These are phyloP conservation scores for Adineta ricciae DNA, from an alignment of 2,888 invertebrate genomes.

Conservation along the genomic window DNA sequence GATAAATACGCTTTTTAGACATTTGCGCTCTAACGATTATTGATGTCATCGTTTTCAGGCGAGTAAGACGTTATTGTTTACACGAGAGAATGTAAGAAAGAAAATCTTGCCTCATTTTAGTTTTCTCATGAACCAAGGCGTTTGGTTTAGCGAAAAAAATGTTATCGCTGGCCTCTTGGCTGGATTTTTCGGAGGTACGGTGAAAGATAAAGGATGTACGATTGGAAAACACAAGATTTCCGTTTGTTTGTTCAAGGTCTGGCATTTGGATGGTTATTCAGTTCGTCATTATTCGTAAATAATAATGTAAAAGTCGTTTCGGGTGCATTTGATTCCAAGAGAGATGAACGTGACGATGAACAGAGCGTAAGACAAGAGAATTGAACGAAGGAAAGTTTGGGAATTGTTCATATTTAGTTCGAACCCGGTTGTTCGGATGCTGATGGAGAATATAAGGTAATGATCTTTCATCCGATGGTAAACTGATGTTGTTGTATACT, in stretches of 20 bases:
- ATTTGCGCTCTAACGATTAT: not conserved
- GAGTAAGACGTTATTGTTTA: not conserved
- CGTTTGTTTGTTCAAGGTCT: not conserved
- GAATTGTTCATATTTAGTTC: not conserved
- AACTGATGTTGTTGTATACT: not conserved
- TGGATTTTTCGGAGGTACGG: not conserved
- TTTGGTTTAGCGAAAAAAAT: constrained; percentile 8
- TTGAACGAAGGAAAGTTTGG: not conserved
- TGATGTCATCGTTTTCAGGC: not conserved
- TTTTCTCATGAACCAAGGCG: not conserved
- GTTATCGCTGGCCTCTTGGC: not conserved
- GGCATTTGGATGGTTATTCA: not conserved
- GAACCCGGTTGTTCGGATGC: not conserved
- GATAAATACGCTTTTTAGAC: not conserved
- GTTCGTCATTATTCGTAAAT: not conserved
- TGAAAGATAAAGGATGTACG: no score
- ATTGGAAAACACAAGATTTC: no score
- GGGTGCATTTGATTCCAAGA: not conserved
- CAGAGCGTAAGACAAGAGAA: not conserved
- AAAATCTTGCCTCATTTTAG: not conserved
- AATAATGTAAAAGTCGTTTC: not conserved
- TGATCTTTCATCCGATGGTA: no score
- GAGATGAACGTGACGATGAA: constrained; percentile 4
- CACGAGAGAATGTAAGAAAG: not conserved
- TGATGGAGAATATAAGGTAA: not conserved